phyloP scores from a whole-genome alignment of 1,140 invertebrate species.

The Plectrocnemia conspersa region DNA sequence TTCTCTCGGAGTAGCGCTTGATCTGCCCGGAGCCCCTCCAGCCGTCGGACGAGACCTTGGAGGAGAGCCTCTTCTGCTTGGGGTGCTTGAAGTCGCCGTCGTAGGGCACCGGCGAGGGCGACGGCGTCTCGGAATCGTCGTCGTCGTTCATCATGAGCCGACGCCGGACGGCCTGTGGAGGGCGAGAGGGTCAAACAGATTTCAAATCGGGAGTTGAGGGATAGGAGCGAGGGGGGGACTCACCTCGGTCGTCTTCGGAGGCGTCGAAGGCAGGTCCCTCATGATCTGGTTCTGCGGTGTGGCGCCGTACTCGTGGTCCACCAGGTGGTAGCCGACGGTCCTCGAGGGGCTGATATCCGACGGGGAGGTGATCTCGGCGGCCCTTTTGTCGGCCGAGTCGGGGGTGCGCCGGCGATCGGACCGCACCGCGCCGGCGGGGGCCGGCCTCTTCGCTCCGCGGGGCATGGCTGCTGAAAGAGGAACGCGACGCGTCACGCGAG shows the following conservation, averaged over 20 bases:
- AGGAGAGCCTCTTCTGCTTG: conserved; percentile 54
- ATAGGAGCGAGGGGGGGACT: conserved; percentile 20
- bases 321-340: conserved; percentile 65
- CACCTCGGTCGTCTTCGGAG: conserved; percentile 52
- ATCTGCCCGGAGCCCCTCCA: conserved; percentile 50
- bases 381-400: conserved; percentile 45
- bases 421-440: conserved; percentile 48
- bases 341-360: conserved; percentile 49
- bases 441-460: conserved; percentile 46
- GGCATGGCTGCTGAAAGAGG: conserved; percentile 45
- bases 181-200: too few relatives aligned
- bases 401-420: conserved; percentile 41
- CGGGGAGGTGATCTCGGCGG: conserved; percentile 46
- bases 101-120: conserved; percentile 50
- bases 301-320: conserved; percentile 80
- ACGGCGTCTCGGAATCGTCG: conserved; percentile 31
- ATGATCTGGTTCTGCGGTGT: conserved; percentile 72
- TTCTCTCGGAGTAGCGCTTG: conserved; percentile 51
- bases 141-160: conserved; percentile 65
- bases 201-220: too few relatives aligned
- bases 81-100: conserved; percentile 59
- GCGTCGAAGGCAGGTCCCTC: conserved; percentile 47
- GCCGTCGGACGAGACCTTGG: conserved; percentile 47
- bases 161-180: conserved; percentile 65
- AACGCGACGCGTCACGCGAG: not conserved